Evolutionary conservation across 2,113 vertebrate species (phyloP).

Genomic region (Polypterus senegalus): DNA sequence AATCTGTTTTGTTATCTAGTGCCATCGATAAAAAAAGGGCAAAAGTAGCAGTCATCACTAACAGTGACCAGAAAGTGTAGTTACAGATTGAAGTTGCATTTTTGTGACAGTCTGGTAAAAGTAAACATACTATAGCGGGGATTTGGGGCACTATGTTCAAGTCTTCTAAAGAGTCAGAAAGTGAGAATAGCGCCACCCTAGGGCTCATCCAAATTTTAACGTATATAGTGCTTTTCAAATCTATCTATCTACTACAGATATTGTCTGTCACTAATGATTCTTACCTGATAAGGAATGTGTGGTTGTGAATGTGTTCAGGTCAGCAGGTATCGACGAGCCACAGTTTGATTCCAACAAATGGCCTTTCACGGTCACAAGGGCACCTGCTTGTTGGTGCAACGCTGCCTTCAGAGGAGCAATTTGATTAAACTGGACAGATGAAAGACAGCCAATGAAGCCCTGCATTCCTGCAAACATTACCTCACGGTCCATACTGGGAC

Average conservation of each 20-base stretch:
- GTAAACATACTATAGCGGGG: too few species aligned
- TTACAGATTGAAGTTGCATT: too few species aligned
- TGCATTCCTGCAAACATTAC: constrained; percentile 56
- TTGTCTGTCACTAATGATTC: neutral
- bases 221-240: too few species aligned
- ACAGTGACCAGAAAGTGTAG: too few species aligned
- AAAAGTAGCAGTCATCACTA: too few species aligned
- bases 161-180: too few species aligned
- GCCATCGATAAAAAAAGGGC: too few species aligned
- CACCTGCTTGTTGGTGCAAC: constrained; percentile 58
- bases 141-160: too few species aligned
- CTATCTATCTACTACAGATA: neutral
- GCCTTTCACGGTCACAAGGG: constrained; percentile 63
- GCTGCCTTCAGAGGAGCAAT: constrained; percentile 79
- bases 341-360: constrained; percentile 70
- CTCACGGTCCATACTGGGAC: constrained; percentile 51
- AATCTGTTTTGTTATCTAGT: too few species aligned
- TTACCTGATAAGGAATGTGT: constrained; percentile 75
- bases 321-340: constrained; percentile 39
- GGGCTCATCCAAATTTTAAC: too few species aligned
- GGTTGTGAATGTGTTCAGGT: constrained; percentile 50
- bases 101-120: too few species aligned
- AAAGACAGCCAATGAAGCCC: constrained; percentile 83
- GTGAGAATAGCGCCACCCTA: too few species aligned
- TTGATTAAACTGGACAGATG: constrained; percentile 85